A percentile compares a stretch with the other conserved stretches of the same genome.
Conservation (phyloP, 2,797 vertebrate species). For the Eurystomus glaucurus region DNA sequence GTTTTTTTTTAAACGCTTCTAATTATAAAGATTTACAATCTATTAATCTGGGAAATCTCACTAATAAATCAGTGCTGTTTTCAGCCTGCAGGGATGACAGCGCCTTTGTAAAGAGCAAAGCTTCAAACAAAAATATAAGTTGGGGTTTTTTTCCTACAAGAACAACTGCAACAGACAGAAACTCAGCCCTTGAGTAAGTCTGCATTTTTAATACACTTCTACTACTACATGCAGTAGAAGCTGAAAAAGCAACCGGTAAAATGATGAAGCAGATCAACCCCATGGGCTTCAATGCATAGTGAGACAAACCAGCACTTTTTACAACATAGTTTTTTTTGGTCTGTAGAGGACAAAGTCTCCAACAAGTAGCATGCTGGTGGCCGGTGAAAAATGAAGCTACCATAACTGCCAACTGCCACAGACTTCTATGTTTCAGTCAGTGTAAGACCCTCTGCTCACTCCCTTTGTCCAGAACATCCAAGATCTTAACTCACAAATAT, state of each 20-base stretch:
- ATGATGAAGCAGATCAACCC: background rate
- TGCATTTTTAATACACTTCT: background rate
- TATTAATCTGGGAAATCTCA: background rate
- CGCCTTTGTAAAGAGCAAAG: background rate
- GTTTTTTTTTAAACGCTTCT: background rate
- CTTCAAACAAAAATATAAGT: background rate
- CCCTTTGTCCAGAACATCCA: background rate
- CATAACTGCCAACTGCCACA: background rate
- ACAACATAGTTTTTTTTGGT: background rate
- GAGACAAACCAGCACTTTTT: background rate
- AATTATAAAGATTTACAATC: background rate
- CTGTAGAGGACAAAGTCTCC: background rate
- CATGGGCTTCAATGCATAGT: background rate
- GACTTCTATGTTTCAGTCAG: background rate
- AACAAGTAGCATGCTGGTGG: background rate
- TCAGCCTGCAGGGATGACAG: background rate
- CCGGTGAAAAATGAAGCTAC: background rate
- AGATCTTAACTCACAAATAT: background rate
- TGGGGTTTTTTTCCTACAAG: background rate
- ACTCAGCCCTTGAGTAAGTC: background rate
- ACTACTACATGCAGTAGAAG: background rate
- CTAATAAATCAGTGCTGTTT: background rate
- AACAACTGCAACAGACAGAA: background rate
- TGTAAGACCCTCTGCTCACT: background rate
- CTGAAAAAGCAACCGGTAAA: background rate